These are phyloP conservation scores for Noctilio leporinus DNA, from an alignment of 2,113 vertebrate genomes.

Conservation along the genomic window DNA sequence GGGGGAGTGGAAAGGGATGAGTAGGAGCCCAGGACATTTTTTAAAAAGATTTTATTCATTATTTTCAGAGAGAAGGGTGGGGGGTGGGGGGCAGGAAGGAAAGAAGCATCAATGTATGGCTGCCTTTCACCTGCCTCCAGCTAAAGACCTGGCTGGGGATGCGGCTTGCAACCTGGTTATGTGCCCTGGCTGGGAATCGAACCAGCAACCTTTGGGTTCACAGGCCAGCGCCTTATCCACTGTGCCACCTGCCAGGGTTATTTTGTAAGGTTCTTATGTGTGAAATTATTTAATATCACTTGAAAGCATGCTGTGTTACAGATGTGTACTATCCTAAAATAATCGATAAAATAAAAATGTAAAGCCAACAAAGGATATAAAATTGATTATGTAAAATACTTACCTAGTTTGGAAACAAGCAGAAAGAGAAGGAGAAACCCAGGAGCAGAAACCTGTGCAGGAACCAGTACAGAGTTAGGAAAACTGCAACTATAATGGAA, in stretches of 20 bases:
- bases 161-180: too few species aligned
- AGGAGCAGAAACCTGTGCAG: background rate
- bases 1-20: too few species aligned
- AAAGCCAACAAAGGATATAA: background rate
- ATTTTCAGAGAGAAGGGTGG: too few species aligned
- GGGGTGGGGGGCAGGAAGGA: too few species aligned
- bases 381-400: background rate
- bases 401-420: background rate
- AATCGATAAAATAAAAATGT: background rate
- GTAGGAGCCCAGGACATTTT: background rate
- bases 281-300: background rate
- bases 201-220: too few species aligned
- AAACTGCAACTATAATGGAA: background rate
- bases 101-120: too few species aligned
- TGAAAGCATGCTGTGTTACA: background rate
- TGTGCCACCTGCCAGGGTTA: too few species aligned
- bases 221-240: too few species aligned
- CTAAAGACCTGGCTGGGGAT: too few species aligned
- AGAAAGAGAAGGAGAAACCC: background rate
- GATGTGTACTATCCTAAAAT: background rate
- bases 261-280: background rate
- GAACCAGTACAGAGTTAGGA: background rate
- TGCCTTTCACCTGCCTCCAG: too few species aligned
- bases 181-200: too few species aligned
- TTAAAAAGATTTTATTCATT: too few species aligned